Evolutionary conservation across 2,888 invertebrate genomes (phyloP), one percentile per base, ranked within the genome.

Genomic region (Euzophera pinguis): DNA sequence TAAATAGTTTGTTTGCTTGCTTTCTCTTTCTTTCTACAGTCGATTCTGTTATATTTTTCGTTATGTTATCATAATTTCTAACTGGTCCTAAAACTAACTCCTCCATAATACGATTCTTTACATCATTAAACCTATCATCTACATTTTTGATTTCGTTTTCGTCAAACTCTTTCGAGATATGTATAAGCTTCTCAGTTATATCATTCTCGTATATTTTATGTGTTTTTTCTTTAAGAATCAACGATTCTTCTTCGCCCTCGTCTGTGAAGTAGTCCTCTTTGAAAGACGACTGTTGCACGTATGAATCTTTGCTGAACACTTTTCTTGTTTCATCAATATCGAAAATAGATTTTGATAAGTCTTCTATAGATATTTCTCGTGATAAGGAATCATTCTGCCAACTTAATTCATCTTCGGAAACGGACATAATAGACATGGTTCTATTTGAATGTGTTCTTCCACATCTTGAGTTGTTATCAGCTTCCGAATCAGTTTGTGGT

Each of bases 341-440:
- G 52, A 90, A 90, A 55, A 91, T 84, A 16, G 89, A 80, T 69
- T 90, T 90, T 4, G 91, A 91, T 13, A 92, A 77, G 55, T 93
- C 92, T 66, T 92, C 92, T 47, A 91, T 86, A 3, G 92, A 92
- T 50, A 92, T 87, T 58, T 93, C 92, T 53, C 92, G 77, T 0
- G 92, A 92, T 13, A 91, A 77, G 39, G 90, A 75, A 52, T 92
- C 89, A 13, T 90, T 92, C 50, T 91, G 91, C 78, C 90, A 80
- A 41, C 91, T 92, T 59, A 84, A 84, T 17, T 93, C 93, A 60
- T 93, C 93, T 73, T 93, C 93, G 0, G 93, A 93, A 29, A 93
- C 81, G 0, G 93, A 93, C 56, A 92, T 91, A n/a, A 94, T 93
- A 0, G 93, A 93, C n/a, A 93, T 76, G 3, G 92, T 91, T 60